These are phyloP conservation scores for Pangasius djambal DNA, from an alignment of 2,797 vertebrate species.

Conservation along the genomic window DNA sequence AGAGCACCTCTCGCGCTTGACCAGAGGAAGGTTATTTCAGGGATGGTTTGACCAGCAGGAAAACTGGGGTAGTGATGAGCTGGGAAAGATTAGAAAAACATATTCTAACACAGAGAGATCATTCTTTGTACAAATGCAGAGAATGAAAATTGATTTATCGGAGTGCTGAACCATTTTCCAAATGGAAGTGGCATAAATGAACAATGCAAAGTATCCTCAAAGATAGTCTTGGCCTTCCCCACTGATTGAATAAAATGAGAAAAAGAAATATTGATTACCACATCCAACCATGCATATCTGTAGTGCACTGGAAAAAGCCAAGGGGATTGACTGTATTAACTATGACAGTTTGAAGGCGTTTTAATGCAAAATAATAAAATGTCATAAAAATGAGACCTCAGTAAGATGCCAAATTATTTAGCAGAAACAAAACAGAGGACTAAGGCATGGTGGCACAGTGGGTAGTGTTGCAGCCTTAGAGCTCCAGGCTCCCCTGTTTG, in stretches of 20 bases:
- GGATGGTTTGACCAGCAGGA: constrained; percentile 27
- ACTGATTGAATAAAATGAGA: constrained; percentile 61
- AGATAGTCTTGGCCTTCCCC: not conserved
- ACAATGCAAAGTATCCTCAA: constrained; percentile 21
- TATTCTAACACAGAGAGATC: constrained; percentile 3
- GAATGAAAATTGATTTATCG: constrained; percentile 30
- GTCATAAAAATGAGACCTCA: not conserved
- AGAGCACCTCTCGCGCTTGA: constrained; percentile 28
- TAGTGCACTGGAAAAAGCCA: constrained; percentile 6
- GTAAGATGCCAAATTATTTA: not conserved
- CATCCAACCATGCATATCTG: constrained; percentile 2
- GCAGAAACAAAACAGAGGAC: not conserved
- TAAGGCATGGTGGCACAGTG: not conserved
- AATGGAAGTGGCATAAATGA: constrained; percentile 30
- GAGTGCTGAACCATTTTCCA: constrained; percentile 34
- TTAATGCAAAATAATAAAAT: not conserved
- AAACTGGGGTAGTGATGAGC: not conserved
- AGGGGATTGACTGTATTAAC: not conserved
- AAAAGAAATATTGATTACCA: constrained; percentile 70
- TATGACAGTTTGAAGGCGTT: not conserved
- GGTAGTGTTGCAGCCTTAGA: not conserved
- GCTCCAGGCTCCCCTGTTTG: not conserved
- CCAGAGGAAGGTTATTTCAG: constrained; percentile 33
- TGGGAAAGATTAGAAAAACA: constrained; percentile 20
- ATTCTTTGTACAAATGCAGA: constrained; percentile 15